phyloP scores from a whole-genome alignment of 2,888 invertebrate species.

The Hymenopus coronatus region DNA sequence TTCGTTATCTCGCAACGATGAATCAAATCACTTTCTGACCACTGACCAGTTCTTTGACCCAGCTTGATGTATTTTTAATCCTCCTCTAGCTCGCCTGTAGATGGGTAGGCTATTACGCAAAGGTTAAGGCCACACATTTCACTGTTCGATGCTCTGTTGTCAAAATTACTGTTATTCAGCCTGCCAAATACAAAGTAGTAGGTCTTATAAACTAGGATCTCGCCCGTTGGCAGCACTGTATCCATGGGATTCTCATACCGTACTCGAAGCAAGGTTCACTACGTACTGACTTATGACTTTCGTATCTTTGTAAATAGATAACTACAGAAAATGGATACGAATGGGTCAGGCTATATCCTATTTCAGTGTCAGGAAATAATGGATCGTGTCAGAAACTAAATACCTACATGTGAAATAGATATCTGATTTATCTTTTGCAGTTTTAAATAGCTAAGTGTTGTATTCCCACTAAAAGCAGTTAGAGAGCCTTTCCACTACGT shows the following conservation, averaged over 20 bases:
- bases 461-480: too few species aligned
- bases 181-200: background rate
- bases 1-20: background rate
- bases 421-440: too few species aligned
- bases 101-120: background rate
- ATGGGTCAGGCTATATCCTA: too few species aligned
- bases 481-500: too few species aligned
- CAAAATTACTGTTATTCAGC: background rate
- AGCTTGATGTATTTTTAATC: background rate
- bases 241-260: background rate
- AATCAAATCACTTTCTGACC: background rate
- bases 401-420: too few species aligned
- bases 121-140: background rate
- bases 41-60: background rate
- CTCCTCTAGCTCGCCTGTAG: background rate
- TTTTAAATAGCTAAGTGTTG: too few species aligned
- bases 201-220: background rate
- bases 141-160: background rate
- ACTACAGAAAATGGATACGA: background rate
- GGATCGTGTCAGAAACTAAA: too few species aligned
- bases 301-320: background rate
- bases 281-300: background rate
- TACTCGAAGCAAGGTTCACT: background rate
- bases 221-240: background rate
- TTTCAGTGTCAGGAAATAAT: too few species aligned